phyloP scores from a whole-genome alignment of 2,113 vertebrate genomes.

The Diadophis punctatus region DNA sequence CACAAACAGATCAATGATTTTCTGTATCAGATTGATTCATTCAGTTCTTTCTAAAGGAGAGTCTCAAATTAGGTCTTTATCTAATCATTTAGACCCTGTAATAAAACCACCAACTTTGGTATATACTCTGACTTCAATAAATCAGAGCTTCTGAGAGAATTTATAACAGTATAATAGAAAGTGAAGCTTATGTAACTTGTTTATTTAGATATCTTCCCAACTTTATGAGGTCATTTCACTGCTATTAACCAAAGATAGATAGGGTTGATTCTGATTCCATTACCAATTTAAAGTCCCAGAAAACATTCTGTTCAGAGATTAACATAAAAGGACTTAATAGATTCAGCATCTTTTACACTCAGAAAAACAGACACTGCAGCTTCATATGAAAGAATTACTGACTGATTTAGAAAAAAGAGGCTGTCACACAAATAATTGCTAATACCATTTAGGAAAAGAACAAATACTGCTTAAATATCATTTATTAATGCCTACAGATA shows the following conservation, averaged over 20 bases:
- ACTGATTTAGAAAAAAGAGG: neutral
- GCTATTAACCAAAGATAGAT: neutral
- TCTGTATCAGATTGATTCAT: neutral
- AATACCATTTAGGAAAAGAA: neutral
- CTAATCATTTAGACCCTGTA: neutral
- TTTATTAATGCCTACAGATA: slow-evolving; percentile 2
- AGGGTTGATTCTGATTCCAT: neutral
- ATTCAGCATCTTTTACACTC: neutral
- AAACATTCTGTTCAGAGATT: neutral
- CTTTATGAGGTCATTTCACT: neutral
- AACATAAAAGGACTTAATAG: neutral
- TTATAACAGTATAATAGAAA: neutral
- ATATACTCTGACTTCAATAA: neutral
- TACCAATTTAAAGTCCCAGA: neutral
- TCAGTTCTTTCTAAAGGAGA: neutral
- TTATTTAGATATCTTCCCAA: neutral
- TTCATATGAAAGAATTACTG: neutral
- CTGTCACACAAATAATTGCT: neutral
- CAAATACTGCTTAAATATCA: neutral
- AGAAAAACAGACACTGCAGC: neutral
- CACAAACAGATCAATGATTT: slow-evolving; percentile 16
- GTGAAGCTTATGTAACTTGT: neutral
- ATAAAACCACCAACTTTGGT: neutral
- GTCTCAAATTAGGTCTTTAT: slow-evolving; percentile 5
- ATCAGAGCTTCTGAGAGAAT: neutral